Evolutionary conservation across 64 coral and sea anemone species (phyloP).

Genomic region (Pachyseris speciosa): DNA sequence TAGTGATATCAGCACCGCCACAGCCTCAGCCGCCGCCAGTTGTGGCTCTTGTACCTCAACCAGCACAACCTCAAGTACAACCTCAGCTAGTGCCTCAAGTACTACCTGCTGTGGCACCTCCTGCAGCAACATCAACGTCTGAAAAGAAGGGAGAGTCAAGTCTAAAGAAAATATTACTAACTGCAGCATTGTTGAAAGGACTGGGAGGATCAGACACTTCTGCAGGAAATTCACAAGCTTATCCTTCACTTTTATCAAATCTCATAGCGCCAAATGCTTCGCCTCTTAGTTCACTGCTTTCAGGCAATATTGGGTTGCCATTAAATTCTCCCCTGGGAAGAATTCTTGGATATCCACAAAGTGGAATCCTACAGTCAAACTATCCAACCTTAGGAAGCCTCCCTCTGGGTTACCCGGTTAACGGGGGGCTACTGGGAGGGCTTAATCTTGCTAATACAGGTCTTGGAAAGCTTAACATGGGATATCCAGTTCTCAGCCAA

Average conservation of each 20-base stretch:
- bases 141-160: constrained; percentile 17
- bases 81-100: constrained; percentile 3
- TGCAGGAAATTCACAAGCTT: constrained; percentile 4
- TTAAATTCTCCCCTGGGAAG: neutral
- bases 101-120: neutral
- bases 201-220: neutral
- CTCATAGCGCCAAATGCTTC: neutral
- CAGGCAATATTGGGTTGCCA: no score
- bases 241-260: neutral
- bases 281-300: neutral
- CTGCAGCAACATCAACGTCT: neutral
- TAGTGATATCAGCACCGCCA: neutral
- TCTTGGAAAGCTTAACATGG: neutral
- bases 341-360: neutral
- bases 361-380: neutral
- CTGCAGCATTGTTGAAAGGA: constrained; percentile 9
- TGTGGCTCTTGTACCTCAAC: neutral
- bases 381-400: neutral
- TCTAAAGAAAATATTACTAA: neutral
- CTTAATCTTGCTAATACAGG: neutral
- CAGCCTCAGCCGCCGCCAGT: neutral
- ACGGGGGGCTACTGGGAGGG: no score
- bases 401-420: neutral
- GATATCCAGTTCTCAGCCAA: neutral
- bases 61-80: neutral